Conservation (phyloP, 2,797 vertebrate species). For the Gambelia wislizenii region DNA sequence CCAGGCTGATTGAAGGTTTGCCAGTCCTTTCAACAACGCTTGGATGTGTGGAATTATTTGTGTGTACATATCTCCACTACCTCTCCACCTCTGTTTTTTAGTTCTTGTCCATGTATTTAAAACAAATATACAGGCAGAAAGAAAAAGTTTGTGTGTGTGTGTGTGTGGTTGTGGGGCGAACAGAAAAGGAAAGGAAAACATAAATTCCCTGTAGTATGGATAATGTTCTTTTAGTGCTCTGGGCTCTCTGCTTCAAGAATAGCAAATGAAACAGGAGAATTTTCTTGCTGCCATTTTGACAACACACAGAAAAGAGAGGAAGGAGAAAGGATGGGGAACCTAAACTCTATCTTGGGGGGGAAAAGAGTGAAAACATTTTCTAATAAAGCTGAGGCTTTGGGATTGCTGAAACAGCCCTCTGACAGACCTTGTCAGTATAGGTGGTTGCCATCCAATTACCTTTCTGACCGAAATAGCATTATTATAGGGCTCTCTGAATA, state of each 20-base stretch:
- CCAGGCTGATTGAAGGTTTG: neutral
- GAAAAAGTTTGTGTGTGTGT: neutral
- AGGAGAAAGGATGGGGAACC: neutral
- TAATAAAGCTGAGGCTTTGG: neutral
- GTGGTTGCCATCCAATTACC: accelerated
- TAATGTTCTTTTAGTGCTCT: neutral
- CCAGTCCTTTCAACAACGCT: neutral
- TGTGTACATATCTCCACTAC: neutral
- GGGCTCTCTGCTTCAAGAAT: slow-evolving; percentile 31
- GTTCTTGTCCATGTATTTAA: neutral
- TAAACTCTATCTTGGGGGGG: neutral
- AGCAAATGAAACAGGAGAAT: neutral
- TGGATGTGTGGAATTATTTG: slow-evolving; percentile 7
- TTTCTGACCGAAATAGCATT: neutral
- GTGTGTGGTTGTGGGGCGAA: neutral
- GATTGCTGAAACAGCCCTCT: neutral
- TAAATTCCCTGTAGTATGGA: neutral
- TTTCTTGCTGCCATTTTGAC: slow-evolving; percentile 29
- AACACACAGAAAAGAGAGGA: neutral
- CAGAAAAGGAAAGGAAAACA: neutral
- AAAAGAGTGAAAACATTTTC: neutral
- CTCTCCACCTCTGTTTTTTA: slow-evolving; percentile 4
- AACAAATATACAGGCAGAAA: slow-evolving; percentile 13
- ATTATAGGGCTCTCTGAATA: neutral
- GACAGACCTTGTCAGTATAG: neutral